These are phyloP conservation scores for Nipponia nippon DNA, from an alignment of 2,113 vertebrate species.

Conservation along the genomic window DNA sequence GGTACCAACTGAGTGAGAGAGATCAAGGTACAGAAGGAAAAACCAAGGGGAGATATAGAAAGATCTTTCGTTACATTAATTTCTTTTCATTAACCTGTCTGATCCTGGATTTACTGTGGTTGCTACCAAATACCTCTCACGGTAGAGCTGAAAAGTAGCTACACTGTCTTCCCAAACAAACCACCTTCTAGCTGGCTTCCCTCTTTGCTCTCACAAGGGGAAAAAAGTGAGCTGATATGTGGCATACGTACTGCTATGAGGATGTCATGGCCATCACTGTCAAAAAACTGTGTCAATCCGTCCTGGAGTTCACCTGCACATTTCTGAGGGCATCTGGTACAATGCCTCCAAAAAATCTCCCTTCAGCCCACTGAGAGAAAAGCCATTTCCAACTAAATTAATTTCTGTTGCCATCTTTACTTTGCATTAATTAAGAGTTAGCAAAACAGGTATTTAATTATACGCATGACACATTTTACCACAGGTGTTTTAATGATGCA, in stretches of 20 bases:
- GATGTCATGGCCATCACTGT: neutral
- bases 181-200: neutral
- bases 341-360: neutral
- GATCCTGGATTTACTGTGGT: neutral
- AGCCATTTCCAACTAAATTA: slow-evolving; percentile 45
- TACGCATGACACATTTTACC: slow-evolving; percentile 47
- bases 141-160: neutral
- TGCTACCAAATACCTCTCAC: neutral
- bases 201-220: neutral
- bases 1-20: neutral
- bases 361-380: slow-evolving; percentile 13
- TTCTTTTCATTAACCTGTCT: neutral
- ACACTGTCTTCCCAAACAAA: neutral
- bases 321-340: neutral
- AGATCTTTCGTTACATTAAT: neutral
- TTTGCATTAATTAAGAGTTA: slow-evolving; percentile 52
- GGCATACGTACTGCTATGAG: neutral
- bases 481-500: slow-evolving; percentile 46
- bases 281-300: neutral
- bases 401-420: slow-evolving; percentile 29
- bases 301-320: neutral
- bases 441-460: slow-evolving; percentile 63
- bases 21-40: neutral
- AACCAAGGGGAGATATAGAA: neutral
- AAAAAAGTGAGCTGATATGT: neutral